These are phyloP conservation scores for Eptesicus fuscus DNA, from an alignment of 2,113 vertebrate genomes.

Conservation along the genomic window DNA sequence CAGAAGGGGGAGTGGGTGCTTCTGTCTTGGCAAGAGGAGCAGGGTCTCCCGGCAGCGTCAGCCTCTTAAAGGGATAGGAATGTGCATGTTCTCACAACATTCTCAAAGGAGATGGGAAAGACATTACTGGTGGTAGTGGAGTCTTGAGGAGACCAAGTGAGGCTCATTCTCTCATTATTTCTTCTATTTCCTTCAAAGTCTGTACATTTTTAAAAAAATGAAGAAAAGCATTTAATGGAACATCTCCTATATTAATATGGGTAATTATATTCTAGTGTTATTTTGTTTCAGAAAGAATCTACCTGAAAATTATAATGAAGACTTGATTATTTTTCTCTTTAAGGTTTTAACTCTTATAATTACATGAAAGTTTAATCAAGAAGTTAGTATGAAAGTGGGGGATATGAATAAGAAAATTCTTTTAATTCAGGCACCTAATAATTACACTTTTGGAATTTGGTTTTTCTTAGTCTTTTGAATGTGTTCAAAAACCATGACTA, in stretches of 20 bases:
- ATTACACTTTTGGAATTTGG: not conserved
- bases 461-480: conserved; percentile 15
- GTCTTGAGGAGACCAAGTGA: not conserved
- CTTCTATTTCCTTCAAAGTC: conserved; percentile 27
- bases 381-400: conserved; percentile 55
- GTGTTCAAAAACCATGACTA: conserved; percentile 11
- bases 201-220: not conserved
- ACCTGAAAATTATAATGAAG: conserved; percentile 54
- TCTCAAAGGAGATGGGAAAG: not conserved
- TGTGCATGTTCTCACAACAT: not conserved
- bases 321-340: conserved; percentile 69
- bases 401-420: conserved; percentile 53
- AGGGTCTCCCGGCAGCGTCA: not conserved
- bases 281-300: conserved; percentile 60
- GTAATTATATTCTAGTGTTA: conserved; percentile 59
- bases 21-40: not conserved
- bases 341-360: conserved; percentile 76
- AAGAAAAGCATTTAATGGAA: conserved; percentile 33
- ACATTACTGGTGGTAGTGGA: not conserved
- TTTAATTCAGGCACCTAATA: conserved; percentile 40
- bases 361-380: conserved; percentile 72
- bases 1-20: not conserved
- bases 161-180: conserved; percentile 31
- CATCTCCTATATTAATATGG: conserved; percentile 38
- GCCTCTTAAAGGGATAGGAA: not conserved